Evolutionary conservation across 2,797 vertebrate species (phyloP), one percentile per base, ranked within the genome.

Genomic region (Tenualosa thibaudeaui): DNA sequence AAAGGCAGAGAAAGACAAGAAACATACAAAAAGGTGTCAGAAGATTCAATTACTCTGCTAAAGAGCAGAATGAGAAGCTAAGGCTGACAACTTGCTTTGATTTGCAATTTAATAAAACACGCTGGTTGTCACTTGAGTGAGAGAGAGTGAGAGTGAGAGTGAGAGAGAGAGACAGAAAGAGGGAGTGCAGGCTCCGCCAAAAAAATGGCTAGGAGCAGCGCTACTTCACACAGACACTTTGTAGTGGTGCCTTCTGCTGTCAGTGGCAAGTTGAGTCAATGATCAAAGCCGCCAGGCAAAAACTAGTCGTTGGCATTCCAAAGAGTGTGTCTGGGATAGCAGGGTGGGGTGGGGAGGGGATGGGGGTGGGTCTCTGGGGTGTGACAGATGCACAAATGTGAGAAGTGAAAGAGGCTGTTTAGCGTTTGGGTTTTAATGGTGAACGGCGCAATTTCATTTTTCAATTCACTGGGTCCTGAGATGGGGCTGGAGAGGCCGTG

Each of bases 51-150:
- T 40, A 37, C 24, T 5, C 65, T 71, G 2, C 12, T 31, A 31
- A 71, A 31, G 26, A 15, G 65, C 31, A 31, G 65, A 31, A 40
- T 5, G 0, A 71, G 26, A 71, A 15, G 62, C 62, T n/a, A 0
- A 8, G 24, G 62, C 62, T 65, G 62, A 65, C 62, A 65, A 26
- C 26, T 12, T 5, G 0, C 56, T 71, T 71, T 31, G 65, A 71
- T 71, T 71, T 71, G 65, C 65, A 37, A 40, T 71, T 71, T 37
- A 71, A 37, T 71, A 71, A 71, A 71, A 71, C 26, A 71, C 65
- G 13, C 10, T 12, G 65, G 24, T 40, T 71, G 65, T 71, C 26
- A 13, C 65, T 53, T 3, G 26, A 17, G 65, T 15, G 24, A 6
- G 58, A 22, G 46, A 46, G 62, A 3, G 26, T 5, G 65, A 15